phyloP scores from a whole-genome alignment of 2,113 vertebrate genomes.

The Oenanthe oenanthe region DNA sequence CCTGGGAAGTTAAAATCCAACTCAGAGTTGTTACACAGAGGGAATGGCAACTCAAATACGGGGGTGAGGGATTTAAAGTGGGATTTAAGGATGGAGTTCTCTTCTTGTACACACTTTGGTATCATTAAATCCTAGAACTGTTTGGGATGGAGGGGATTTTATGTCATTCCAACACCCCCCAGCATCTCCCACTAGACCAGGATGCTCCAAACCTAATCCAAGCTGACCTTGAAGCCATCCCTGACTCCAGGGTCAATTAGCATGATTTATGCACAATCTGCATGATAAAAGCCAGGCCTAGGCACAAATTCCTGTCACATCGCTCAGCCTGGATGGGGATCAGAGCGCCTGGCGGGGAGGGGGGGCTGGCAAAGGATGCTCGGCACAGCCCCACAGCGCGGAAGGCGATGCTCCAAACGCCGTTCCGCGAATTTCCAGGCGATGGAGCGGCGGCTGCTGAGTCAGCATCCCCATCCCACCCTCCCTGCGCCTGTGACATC shows the following conservation, averaged over 20 bases:
- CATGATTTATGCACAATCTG: not conserved
- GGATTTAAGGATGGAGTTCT: not conserved
- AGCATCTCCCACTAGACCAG: not conserved
- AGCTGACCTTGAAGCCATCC: not conserved
- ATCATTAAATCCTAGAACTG: not conserved
- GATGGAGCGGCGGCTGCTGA: not conserved
- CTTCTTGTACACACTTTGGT: not conserved
- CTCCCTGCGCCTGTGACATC: not conserved
- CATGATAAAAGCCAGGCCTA: not conserved
- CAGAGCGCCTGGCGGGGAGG: not conserved
- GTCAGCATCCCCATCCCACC: conserved; percentile 15
- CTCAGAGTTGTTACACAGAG: not conserved
- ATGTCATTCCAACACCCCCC: not conserved
- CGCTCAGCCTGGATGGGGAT: not conserved
- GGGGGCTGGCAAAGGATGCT: not conserved
- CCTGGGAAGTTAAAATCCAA: not conserved
- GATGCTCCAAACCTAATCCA: not conserved
- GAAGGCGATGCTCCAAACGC: not conserved
- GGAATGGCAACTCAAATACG: fast-evolving
- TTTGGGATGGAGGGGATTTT: not conserved
- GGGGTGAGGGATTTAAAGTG: not conserved
- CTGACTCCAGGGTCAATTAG: not conserved
- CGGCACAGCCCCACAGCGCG: fast-evolving
- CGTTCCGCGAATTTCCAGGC: not conserved
- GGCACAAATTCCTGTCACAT: not conserved